Base-by-base conservation (phyloP, 1,140 invertebrate species). In the Rhagoletis pomonella region DNA sequence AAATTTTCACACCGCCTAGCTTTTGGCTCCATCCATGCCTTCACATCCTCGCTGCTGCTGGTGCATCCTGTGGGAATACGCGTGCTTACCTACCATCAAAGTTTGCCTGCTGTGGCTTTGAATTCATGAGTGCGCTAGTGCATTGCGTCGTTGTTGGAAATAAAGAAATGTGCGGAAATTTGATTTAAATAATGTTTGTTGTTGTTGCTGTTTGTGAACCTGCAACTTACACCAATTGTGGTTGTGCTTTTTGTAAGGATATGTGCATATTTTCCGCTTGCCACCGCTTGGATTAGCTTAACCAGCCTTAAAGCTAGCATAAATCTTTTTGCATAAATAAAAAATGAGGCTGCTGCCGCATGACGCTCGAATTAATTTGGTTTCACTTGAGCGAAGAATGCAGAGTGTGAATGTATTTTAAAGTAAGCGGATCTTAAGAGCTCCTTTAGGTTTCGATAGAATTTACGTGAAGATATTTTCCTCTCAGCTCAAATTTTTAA, bases 91-190 rank as follows among this genome's bases (percentile, higher is more conserved):
- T 29, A 42, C 64, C 47, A 64, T 29, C 14, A 86, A 64, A 55
- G 47, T 67, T 86, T 29, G 42, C 60, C 44, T 55, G 39, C 44
- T 86, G 59, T 86, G 59, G 60, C 42, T 39, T 86, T 86, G 86
- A 62, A 86, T 86, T 64, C 64, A 67, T 86, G 62, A 67, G 86
- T 67, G 29, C 60, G 58, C 58, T 19, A 62, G 84, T 85, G 84
- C 59, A 85, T 62, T 85, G 84, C 84, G 81, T n/a, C 10, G 58
- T 10, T 44, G 59, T 47, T 86, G 39, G 42, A 81, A 55, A 81
- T 81, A 81, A 89, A 88, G 89, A 91, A 89, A 91, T 92, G 90
- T 91, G 91, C 90, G 91, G 91, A 92, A 91, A 92, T 92, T 91
- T 91, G 91, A 92, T 92, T 92, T 92, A 92, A 92, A 86, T 88